phyloP scores from a whole-genome alignment of 2,113 vertebrate species.

The Phainopepla nitens region DNA sequence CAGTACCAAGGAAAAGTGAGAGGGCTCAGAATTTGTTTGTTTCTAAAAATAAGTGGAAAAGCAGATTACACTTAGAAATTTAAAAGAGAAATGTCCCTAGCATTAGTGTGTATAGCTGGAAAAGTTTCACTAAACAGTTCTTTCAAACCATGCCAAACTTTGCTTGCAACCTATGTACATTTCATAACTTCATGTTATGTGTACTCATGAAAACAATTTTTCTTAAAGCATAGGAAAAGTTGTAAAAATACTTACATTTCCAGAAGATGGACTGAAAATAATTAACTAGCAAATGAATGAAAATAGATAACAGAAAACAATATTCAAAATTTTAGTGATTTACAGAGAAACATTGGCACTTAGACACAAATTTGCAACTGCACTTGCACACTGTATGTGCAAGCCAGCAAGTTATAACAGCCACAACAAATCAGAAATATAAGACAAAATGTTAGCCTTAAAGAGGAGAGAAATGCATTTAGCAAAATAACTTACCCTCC shows the following conservation, averaged over 20 bases:
- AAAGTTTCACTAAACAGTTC: conserved; percentile 40
- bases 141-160: conserved; percentile 63
- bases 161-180: conserved; percentile 16
- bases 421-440: conserved; percentile 9
- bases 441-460: conserved; percentile 13
- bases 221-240: conserved; percentile 28
- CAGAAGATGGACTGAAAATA: conserved; percentile 24
- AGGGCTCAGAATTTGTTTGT: background rate
- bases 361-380: conserved; percentile 31
- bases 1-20: background rate
- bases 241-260: conserved; percentile 50
- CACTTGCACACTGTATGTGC: conserved; percentile 16
- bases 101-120: background rate
- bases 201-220: conserved; percentile 14
- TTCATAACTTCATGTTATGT: conserved; percentile 31
- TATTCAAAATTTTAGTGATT: background rate
- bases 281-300: background rate
- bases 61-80: conserved; percentile 11
- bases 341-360: background rate
- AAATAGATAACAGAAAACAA: conserved; percentile 27
- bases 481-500: conserved; percentile 26
- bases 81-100: background rate
- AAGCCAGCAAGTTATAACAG: conserved; percentile 1
- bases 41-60: background rate
- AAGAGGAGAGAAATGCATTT: background rate